These are phyloP conservation scores for Gastracanthus pulcherrimus DNA, from an alignment of 2,888 invertebrate genomes.

Conservation along the genomic window DNA sequence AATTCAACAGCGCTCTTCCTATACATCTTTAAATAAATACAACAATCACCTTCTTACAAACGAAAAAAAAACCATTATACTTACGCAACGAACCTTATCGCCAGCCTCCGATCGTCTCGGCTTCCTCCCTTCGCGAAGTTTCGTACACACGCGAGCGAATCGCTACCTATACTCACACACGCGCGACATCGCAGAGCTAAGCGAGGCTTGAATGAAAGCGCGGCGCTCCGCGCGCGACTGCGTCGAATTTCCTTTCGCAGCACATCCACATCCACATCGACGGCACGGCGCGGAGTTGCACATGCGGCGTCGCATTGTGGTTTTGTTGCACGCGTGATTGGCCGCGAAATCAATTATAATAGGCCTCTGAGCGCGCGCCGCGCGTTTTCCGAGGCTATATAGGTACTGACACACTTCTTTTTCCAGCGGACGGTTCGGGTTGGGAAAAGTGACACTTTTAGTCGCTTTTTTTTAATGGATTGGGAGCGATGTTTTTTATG, in stretches of 20 bases:
- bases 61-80: not conserved
- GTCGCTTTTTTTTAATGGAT: not conserved
- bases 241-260: slow-evolving; percentile 32
- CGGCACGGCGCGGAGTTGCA: too few species aligned
- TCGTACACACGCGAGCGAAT: not conserved
- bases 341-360: slow-evolving; percentile 47
- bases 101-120: not conserved
- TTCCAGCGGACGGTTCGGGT: not conserved
- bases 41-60: not conserved
- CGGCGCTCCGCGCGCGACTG: not conserved
- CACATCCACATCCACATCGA: too few species aligned
- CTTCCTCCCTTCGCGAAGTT: too few species aligned
- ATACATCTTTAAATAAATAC: too few species aligned
- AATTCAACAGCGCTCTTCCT: too few species aligned
- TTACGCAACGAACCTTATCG: not conserved
- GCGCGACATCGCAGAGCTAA: not conserved
- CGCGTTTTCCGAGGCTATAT: slow-evolving; percentile 26
- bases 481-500: not conserved
- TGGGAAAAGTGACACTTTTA: too few species aligned
- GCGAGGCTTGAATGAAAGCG: slow-evolving; percentile 24
- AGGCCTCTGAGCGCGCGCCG: too few species aligned
- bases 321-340: slow-evolving; percentile 45
- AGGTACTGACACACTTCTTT: slow-evolving; percentile 21
- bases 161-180: not conserved
- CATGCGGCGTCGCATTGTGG: not conserved